phyloP scores from a whole-genome alignment of 2,888 invertebrate species.

The Lamproptera curius region DNA sequence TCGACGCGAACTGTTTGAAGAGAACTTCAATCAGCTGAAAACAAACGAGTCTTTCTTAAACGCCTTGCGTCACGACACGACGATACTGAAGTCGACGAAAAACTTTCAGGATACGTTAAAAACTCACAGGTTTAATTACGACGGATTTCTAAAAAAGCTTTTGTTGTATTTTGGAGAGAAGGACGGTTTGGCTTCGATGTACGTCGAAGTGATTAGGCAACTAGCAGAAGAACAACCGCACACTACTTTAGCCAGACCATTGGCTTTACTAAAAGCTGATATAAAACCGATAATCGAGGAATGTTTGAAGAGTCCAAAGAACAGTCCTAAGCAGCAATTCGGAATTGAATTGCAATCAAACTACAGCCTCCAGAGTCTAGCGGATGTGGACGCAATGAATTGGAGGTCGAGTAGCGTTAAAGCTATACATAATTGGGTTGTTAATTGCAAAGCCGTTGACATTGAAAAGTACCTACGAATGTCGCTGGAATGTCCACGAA shows the following conservation, averaged over 20 bases:
- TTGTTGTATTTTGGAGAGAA: conserved; percentile 46
- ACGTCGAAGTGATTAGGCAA: conserved; percentile 26
- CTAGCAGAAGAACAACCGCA: conserved; percentile 16
- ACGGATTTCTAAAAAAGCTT: conserved; percentile 41
- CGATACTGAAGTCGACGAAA: conserved; percentile 20
- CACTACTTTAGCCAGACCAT: conserved; percentile 25
- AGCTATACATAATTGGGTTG: conserved; percentile 40
- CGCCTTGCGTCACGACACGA: conserved; percentile 44
- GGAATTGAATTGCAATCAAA: conserved; percentile 40
- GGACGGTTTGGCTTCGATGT: conserved; percentile 37
- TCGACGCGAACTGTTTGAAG: conserved; percentile 40
- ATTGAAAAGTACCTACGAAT: conserved; percentile 30
- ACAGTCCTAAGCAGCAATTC: conserved; percentile 25
- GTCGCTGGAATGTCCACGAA: conserved; percentile 37
- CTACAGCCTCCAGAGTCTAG: conserved; percentile 38
- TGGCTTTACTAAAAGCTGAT: conserved; percentile 26
- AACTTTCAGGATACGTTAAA: conserved; percentile 30
- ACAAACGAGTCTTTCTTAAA: conserved; percentile 48
- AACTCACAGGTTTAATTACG: conserved; percentile 27
- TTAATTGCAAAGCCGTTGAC: conserved; percentile 33
- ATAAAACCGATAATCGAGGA: conserved; percentile 20
- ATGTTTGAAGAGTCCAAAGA: conserved; percentile 24
- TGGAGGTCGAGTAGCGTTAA: conserved; percentile 45
- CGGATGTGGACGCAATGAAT: conserved; percentile 36
- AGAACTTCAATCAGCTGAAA: conserved; percentile 38